phyloP scores from a whole-genome alignment of 30 jellyfish, hydroid and myxozoan genomes.

The Chironex yamaguchii region DNA sequence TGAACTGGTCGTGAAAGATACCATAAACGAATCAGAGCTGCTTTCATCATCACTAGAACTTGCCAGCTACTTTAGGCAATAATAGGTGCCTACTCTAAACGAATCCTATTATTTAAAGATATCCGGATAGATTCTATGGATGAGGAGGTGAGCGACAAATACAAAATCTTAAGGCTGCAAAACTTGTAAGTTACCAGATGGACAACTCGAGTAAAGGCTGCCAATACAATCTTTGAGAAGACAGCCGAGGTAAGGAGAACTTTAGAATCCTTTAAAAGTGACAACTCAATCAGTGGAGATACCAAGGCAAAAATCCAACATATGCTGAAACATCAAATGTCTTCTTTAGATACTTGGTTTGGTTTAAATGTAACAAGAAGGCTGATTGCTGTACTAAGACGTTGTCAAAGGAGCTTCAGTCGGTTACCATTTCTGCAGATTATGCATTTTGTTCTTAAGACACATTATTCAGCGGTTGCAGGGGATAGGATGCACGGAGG shows the following conservation, averaged over 20 bases:
- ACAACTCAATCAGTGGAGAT: slow-evolving; percentile 17
- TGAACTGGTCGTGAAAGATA: slow-evolving; percentile 7
- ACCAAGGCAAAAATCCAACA: slow-evolving; percentile 34
- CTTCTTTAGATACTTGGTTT: slow-evolving; percentile 51
- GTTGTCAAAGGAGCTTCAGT: slow-evolving; percentile 37
- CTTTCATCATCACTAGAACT: slow-evolving; percentile 25
- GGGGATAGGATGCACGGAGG: slow-evolving; percentile 47
- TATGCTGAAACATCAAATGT: slow-evolving; percentile 49
- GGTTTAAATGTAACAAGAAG: slow-evolving; percentile 58
- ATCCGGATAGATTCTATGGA: slow-evolving; percentile 1
- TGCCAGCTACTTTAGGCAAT: slow-evolving; percentile 53
- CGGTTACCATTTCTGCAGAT: slow-evolving; percentile 54
- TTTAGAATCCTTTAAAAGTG: slow-evolving; percentile 4
- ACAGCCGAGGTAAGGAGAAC: slow-evolving; percentile 19
- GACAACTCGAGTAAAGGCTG: slow-evolving; percentile 69
- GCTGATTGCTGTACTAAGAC: slow-evolving; percentile 27
- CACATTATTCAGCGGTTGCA: slow-evolving; percentile 51
- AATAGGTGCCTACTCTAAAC: slow-evolving; percentile 57
- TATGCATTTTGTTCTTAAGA: slow-evolving; percentile 48
- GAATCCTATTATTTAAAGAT: slow-evolving; percentile 26
- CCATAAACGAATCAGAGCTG: neutral
- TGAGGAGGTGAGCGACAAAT: slow-evolving; percentile 8
- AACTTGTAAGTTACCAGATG: slow-evolving; percentile 61
- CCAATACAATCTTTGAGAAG: slow-evolving; percentile 52
- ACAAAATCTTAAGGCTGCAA: slow-evolving; percentile 60